phyloP scores from a whole-genome alignment of 2,888 invertebrate genomes.

The Bruchidius siliquastri region DNA sequence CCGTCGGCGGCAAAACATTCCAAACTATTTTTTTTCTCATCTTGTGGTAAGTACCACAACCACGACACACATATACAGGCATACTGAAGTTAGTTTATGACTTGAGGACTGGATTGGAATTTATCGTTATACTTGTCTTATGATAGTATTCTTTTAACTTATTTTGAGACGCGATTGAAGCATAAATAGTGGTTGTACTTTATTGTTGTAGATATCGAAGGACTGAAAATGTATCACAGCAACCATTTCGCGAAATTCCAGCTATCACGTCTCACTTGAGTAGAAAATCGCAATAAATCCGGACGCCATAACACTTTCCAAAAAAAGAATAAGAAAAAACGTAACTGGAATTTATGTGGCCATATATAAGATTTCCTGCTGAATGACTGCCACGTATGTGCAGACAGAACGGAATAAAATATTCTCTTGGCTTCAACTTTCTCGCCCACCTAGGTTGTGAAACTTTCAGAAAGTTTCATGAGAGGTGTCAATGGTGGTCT shows the following conservation, averaged over 20 bases:
- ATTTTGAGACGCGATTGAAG: no score
- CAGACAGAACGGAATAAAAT: neutral
- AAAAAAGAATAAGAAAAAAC: neutral
- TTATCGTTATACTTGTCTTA: no score
- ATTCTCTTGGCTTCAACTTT: neutral
- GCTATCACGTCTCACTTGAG: neutral
- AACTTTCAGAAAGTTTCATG: neutral
- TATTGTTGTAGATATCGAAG: no score
- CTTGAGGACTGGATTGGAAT: no score
- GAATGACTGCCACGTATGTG: neutral
- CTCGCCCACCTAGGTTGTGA: neutral
- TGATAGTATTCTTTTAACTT: no score
- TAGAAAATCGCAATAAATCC: neutral
- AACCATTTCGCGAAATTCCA: neutral
- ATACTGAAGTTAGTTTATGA: no score
- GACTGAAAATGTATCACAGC: neutral
- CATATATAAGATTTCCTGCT: neutral
- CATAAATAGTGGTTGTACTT: no score
- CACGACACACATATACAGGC: no score
- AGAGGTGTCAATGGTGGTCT: neutral
- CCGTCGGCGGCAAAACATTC: no score
- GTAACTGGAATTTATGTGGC: neutral
- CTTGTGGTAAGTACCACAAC: no score
- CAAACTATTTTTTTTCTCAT: no score
- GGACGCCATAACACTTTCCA: neutral